Evolutionary conservation across 1,140 invertebrate species (phyloP).

Genomic region (Megalopta genalis): DNA sequence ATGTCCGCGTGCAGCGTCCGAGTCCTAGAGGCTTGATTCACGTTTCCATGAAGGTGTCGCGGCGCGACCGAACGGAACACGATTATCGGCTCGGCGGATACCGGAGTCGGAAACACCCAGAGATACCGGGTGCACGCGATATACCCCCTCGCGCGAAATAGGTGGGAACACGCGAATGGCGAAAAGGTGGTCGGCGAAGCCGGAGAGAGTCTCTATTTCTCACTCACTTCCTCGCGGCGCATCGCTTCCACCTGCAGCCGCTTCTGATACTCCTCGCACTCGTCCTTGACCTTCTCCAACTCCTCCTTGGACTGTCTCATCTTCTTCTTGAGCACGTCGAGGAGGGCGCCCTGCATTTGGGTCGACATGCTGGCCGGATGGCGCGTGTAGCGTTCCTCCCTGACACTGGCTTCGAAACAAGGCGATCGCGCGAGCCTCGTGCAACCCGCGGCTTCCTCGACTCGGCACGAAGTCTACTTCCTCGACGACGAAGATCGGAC

Average conservation of each 20-base stretch:
- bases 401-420: conserved; percentile 22
- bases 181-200: background rate
- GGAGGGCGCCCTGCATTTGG: conserved; percentile 91
- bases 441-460: background rate
- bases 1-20: too few species aligned
- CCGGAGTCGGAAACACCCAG: too few species aligned
- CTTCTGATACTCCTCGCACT: conserved; percentile 95
- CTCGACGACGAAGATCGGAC: background rate
- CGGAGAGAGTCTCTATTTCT: conserved; percentile 1
- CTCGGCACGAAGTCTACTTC: background rate
- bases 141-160: too few species aligned
- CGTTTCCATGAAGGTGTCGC: background rate
- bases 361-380: conserved; percentile 85
- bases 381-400: conserved; percentile 39
- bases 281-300: conserved; percentile 98
- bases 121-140: background rate
- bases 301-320: conserved; percentile 99
- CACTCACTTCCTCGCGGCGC: conserved; percentile 96
- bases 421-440: conserved; percentile 22
- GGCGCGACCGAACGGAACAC: background rate
- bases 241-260: conserved; percentile 93
- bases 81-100: too few species aligned
- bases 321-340: conserved; percentile 99
- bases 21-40: background rate
- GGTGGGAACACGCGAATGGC: background rate